Conservation (phyloP, 2,113 vertebrate species). For the Crotalus helleri region DNA sequence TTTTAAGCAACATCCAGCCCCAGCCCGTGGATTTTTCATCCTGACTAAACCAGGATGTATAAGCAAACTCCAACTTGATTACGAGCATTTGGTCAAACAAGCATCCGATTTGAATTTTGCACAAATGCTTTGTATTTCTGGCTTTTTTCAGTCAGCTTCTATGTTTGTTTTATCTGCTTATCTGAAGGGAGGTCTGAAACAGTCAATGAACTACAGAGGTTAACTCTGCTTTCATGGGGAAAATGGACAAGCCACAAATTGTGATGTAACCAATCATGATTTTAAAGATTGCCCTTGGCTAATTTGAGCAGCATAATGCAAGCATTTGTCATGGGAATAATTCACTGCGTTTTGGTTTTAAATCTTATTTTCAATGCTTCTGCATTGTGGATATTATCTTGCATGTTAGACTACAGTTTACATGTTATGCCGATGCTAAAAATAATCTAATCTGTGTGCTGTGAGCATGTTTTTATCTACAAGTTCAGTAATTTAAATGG, state of each 20-base stretch:
- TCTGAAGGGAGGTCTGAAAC: background rate
- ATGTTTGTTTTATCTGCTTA: background rate
- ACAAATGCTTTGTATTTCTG: background rate
- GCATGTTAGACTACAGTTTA: conserved; percentile 13
- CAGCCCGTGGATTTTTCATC: background rate
- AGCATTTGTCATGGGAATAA: rapidly evolving
- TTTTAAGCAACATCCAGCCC: background rate
- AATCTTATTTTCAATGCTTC: background rate
- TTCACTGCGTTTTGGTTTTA: background rate
- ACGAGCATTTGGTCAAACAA: background rate
- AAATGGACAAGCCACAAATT: background rate
- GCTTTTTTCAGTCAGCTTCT: background rate
- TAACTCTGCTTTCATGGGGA: background rate
- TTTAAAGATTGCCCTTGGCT: background rate
- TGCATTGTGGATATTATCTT: conserved; percentile 27
- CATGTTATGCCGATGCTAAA: background rate
- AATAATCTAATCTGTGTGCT: conserved; percentile 34
- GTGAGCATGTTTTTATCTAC: conserved; percentile 41
- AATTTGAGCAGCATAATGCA: rapidly evolving
- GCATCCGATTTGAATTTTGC: background rate
- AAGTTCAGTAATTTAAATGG: conserved; percentile 35
- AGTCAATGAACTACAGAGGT: background rate
- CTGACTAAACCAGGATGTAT: background rate
- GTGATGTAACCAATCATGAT: background rate
- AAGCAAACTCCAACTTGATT: background rate